A percentile compares a stretch with the other conserved stretches of the same genome.
Evolutionary conservation across 2,888 invertebrate species (phyloP).

Genomic region (Eutolmus rufibarbis): DNA sequence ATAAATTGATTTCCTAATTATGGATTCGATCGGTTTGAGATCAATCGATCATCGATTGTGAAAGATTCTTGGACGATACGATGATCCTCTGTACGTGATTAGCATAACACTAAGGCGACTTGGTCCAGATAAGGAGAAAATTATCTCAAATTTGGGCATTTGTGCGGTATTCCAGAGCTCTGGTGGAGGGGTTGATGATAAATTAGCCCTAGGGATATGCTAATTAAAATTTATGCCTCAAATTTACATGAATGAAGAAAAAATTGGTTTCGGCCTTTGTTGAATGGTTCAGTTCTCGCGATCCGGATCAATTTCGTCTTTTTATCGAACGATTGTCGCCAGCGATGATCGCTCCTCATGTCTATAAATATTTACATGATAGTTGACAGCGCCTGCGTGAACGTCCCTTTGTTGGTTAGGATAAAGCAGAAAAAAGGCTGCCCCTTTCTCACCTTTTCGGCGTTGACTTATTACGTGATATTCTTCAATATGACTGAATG

Average conservation of each 20-base stretch:
- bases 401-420: background rate
- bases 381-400: slow-evolving; percentile 25
- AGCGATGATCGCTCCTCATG: slow-evolving; percentile 25
- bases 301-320: slow-evolving; percentile 6
- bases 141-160: slow-evolving; percentile 31
- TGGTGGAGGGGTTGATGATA: slow-evolving; percentile 39
- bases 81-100: slow-evolving; percentile 36
- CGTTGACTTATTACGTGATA: slow-evolving; percentile 17
- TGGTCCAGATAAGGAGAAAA: slow-evolving; percentile 13
- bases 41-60: slow-evolving; percentile 40
- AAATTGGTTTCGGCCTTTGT: slow-evolving; percentile 11
- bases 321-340: slow-evolving; percentile 27
- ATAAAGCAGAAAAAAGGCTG: background rate
- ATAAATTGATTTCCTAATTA: slow-evolving; percentile 42
- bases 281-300: background rate
- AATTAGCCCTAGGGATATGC: slow-evolving; percentile 42
- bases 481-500: slow-evolving; percentile 12
- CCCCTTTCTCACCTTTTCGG: slow-evolving; percentile 31
- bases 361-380: slow-evolving; percentile 38
- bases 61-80: slow-evolving; percentile 13
- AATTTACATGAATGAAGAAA: slow-evolving; percentile 34
- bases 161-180: background rate
- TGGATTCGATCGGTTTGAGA: slow-evolving; percentile 32
- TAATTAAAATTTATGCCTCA: slow-evolving; percentile 42
- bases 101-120: slow-evolving; percentile 37